Evolutionary conservation across 2,113 vertebrate species (phyloP).

Genomic region (Lycaon pictus): DNA sequence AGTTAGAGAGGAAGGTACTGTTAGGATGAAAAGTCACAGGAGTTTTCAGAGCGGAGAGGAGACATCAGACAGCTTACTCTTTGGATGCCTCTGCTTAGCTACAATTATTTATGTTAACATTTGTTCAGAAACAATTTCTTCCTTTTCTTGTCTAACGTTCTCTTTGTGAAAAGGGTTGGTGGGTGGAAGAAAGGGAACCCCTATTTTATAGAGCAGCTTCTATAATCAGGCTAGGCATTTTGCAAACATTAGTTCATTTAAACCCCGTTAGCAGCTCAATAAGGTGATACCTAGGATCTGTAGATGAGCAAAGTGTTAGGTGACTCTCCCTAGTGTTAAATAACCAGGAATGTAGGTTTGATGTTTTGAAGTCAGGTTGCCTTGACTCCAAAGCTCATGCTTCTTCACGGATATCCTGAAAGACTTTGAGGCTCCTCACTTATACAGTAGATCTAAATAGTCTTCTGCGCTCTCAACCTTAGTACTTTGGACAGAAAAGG

Average conservation of each 20-base stretch:
- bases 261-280: neutral
- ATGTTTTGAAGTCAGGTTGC: neutral
- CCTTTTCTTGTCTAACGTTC: neutral
- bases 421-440: conserved; percentile 10
- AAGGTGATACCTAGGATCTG: neutral
- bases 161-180: conserved; percentile 29
- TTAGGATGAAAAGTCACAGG: neutral
- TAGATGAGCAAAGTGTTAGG: neutral
- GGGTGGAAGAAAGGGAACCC: neutral
- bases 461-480: neutral
- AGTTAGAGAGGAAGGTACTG: neutral
- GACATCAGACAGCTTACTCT: neutral
- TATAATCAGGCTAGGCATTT: conserved; percentile 1
- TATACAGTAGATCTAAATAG: neutral
- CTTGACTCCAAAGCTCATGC: neutral
- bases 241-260: conserved; percentile 40
- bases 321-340: neutral
- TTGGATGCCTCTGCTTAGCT: neutral
- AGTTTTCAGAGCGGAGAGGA: neutral
- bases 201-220: neutral
- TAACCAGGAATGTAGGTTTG: conserved; percentile 5
- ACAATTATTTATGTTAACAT: neutral
- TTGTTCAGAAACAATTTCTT: neutral
- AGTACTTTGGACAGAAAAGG: neutral
- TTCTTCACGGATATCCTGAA: neutral